Conservation (phyloP, 2,888 invertebrate genomes). For the Mycogona germanica region DNA sequence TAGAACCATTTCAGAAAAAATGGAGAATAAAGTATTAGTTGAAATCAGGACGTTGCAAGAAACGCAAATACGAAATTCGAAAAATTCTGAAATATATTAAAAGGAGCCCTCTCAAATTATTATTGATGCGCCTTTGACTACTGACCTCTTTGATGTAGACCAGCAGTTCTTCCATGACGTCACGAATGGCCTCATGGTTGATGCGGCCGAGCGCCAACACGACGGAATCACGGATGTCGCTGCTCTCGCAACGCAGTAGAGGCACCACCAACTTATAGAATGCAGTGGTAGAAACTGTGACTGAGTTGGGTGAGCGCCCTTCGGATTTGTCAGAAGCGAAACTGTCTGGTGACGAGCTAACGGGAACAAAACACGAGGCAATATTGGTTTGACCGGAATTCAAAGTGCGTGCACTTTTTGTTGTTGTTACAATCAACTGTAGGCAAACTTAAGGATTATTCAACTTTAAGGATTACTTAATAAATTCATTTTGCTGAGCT, state of each 20-base stretch:
- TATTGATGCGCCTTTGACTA: no score
- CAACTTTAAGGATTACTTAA: no score
- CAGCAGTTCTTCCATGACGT: conserved; percentile 89
- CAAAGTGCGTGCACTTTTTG: neutral
- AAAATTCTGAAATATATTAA: no score
- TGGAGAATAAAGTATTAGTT: no score
- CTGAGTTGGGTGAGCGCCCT: conserved; percentile 52
- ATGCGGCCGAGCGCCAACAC: conserved; percentile 89
- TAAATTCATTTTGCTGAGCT: no score
- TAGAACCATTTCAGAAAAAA: no score
- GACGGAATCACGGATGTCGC: conserved; percentile 87
- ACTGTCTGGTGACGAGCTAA: conserved; percentile 74
- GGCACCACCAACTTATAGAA: conserved; percentile 89
- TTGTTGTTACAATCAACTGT: no score
- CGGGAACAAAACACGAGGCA: conserved; percentile 20
- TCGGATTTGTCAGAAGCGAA: conserved; percentile 66
- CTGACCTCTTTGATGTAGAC: conserved; percentile 83
- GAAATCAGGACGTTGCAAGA: no score
- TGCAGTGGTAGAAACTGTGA: conserved; percentile 58
- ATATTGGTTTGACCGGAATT: neutral
- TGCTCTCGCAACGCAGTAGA: conserved; percentile 79
- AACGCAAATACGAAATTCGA: no score
- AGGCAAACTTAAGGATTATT: no score
- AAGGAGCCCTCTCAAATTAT: no score
- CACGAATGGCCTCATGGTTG: conserved; percentile 87